These are phyloP conservation scores for Atrichornis clamosus DNA, from an alignment of 2,113 vertebrate genomes.

Conservation along the genomic window DNA sequence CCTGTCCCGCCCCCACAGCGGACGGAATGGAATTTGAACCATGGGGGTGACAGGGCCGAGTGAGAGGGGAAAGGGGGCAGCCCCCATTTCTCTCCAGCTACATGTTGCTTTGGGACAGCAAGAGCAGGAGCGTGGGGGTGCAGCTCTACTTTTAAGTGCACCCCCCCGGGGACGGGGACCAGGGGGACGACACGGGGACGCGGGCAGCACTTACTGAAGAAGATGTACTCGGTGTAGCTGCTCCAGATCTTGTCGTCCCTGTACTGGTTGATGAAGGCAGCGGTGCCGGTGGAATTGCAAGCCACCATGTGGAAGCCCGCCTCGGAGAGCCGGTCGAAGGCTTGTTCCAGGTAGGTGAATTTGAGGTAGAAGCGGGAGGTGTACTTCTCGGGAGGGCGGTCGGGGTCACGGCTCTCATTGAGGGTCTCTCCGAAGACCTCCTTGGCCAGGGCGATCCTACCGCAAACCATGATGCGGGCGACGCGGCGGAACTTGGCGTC, in stretches of 20 bases:
- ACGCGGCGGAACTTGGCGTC: constrained; percentile 87
- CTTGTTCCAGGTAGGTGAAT: constrained; percentile 88
- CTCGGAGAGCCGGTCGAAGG: constrained; percentile 85
- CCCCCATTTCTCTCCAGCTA: neutral
- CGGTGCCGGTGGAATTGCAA: constrained; percentile 91
- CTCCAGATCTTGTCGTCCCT: constrained; percentile 89
- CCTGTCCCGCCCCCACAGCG: neutral
- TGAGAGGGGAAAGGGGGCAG: neutral
- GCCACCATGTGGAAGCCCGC: constrained; percentile 94
- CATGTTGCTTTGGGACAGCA: neutral
- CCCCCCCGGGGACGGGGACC: neutral
- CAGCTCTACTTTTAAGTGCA: neutral
- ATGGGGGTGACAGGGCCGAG: neutral
- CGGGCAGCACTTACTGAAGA: constrained; percentile 80
- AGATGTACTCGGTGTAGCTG: constrained; percentile 91
- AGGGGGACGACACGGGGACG: too few species aligned
- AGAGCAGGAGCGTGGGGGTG: neutral
- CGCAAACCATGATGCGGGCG: constrained; percentile 88
- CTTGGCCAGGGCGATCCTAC: constrained; percentile 85
- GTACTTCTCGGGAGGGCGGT: constrained; percentile 86
- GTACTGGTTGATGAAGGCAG: constrained; percentile 84
- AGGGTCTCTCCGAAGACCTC: constrained; percentile 87
- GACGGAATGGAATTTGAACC: neutral
- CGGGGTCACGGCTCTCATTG: constrained; percentile 87
- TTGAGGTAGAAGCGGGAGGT: constrained; percentile 91